phyloP scores from a whole-genome alignment of 2,113 vertebrate genomes.

The Pseudorectes ferrugineus region DNA sequence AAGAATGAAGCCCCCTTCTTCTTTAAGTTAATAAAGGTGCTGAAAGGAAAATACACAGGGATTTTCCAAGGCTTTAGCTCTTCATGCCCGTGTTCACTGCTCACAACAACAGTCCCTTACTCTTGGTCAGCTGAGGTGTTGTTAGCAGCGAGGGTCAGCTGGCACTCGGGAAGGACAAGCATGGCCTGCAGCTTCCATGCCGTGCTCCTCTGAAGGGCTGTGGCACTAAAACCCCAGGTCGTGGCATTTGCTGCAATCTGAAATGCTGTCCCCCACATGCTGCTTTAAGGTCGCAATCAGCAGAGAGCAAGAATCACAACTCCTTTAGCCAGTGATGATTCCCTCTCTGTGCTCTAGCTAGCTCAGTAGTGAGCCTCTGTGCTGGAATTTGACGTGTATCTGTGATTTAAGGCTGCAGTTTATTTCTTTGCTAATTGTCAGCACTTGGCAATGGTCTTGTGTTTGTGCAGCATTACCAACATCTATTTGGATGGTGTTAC shows the following conservation, averaged over 20 bases:
- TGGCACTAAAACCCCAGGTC: not conserved
- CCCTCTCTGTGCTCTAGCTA: not conserved
- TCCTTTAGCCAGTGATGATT: not conserved
- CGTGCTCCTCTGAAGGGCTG: not conserved
- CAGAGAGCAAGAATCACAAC: not conserved
- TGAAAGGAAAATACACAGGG: not conserved
- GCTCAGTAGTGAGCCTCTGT: not conserved
- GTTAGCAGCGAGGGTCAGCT: fast-evolving
- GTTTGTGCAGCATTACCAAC: not conserved
- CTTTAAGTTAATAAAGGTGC: not conserved
- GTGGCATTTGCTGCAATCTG: not conserved
- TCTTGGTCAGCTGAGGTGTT: not conserved
- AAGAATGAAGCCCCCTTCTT: not conserved
- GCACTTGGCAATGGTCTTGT: not conserved
- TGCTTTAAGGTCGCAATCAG: not conserved
- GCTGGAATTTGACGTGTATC: fast-evolving
- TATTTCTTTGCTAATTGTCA: not conserved
- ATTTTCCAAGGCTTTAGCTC: not conserved
- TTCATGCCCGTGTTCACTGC: not conserved
- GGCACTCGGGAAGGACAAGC: not conserved
- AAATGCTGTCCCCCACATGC: not conserved
- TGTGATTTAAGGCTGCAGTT: not conserved
- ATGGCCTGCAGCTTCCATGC: fast-evolving
- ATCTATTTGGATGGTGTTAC: not conserved
- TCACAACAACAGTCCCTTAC: not conserved